A percentile compares a stretch with the other conserved stretches of the same genome.
phyloP scores from a whole-genome alignment of 2,888 invertebrate genomes.

The Microplitis manilae region DNA sequence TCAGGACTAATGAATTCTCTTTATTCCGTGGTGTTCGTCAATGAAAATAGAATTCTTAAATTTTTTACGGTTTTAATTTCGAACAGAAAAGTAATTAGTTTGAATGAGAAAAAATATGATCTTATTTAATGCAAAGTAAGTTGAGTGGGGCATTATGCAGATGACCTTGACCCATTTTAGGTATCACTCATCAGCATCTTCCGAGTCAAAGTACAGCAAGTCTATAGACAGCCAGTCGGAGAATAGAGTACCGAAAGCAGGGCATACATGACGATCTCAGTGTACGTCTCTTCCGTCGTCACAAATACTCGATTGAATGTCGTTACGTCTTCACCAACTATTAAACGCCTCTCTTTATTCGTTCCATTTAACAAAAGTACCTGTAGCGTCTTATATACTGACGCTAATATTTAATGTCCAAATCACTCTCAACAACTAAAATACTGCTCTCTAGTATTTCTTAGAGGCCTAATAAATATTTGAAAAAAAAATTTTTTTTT shows the following conservation, averaged over 20 bases:
- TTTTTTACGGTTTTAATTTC: not conserved
- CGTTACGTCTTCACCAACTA: not conserved
- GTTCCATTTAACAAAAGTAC: constrained; percentile 1
- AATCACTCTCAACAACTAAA: not conserved
- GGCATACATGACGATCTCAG: constrained; percentile 1
- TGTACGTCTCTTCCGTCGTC: constrained; percentile 12
- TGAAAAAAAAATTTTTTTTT: no score
- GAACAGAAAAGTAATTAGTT: not conserved
- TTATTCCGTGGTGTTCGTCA: not conserved
- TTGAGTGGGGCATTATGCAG: constrained; percentile 9
- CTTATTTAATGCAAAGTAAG: not conserved
- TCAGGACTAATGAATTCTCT: constrained; percentile 65
- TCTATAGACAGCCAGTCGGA: constrained; percentile 37
- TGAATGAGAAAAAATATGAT: not conserved
- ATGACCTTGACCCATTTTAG: constrained; percentile 67
- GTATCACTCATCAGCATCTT: constrained; percentile 63
- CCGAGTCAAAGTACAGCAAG: constrained; percentile 61
- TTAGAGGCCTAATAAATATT: no score
- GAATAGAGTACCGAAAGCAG: constrained; percentile 17
- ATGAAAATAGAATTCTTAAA: not conserved
- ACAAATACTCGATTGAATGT: constrained; percentile 3
- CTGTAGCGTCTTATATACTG: not conserved
- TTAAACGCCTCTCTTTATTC: constrained; percentile 1
- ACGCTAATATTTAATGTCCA: not conserved
- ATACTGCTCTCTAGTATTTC: no score